Evolutionary conservation across 1,140 invertebrate genomes (phyloP), one percentile per base, ranked within the genome.

Genomic region (Drosophila melanica): DNA sequence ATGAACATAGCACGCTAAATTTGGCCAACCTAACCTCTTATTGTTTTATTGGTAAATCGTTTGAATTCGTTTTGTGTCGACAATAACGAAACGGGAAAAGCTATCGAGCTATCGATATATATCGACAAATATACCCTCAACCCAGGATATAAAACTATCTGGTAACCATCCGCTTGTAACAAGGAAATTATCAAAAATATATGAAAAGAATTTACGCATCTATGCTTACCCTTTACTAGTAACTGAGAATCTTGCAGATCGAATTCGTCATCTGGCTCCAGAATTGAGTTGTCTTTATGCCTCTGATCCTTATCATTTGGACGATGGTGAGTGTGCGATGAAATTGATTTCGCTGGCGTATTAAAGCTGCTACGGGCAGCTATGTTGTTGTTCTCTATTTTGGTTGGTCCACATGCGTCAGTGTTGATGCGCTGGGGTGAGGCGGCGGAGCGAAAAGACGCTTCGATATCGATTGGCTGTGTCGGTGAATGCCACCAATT

Each of bases 401-500:
- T 35, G n/a, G 20, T 55, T 44, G 10, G 33, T 14, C 41, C 10
- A 69, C 23, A 39, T 12, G 7, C 14, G 7, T 33, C 14, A 18
- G 20, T 45, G 41, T 39, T 63, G 14, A 14, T 30, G 2, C n/a
- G 30, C 14, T 39, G 35, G 6, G 44, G 5, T 10, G 23, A 10
- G 18, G 55, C 3, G 23, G 3, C 4, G 66, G 39, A 35, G 4
- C 62, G 20, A 33, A 59, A 50, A 14, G 37, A 47, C 9, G 48
- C 50, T 39, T 67, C 62, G 6, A 47, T 14, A 12, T 69, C 67
- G 6, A 55, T 14, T 10, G 65, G 41, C 53, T 74, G 59, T 53
- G 62, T 23, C 2, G 87, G 64, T 4, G 87, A 78, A 58, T 90
- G 70, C 89, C 89, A 90, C 89, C 89, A 90, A 41, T 81, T 84